A percentile compares a stretch with the other conserved stretches of the same genome.
These are phyloP conservation scores for Drosophila ogumai DNA, from an alignment of 1,140 invertebrate species.

Conservation along the genomic window DNA sequence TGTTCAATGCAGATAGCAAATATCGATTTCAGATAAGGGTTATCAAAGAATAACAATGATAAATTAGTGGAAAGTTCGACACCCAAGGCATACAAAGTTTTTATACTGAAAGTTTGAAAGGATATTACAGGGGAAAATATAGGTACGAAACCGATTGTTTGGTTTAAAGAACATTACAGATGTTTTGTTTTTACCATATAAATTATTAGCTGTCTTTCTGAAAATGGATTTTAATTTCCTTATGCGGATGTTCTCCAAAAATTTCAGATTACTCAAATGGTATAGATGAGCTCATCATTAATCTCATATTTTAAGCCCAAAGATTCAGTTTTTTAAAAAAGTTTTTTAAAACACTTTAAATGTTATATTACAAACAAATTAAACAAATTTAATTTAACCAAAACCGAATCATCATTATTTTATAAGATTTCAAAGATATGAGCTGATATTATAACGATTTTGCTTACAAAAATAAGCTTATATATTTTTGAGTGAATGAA, in stretches of 20 bases:
- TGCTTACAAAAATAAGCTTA: not conserved
- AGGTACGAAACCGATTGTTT: no score
- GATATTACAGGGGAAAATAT: not conserved
- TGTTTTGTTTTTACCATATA: no score
- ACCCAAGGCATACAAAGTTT: not conserved
- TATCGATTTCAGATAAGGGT: conserved; percentile 28
- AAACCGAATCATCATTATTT: not conserved
- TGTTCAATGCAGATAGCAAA: conserved; percentile 23
- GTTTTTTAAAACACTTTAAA: no score
- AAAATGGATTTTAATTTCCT: no score
- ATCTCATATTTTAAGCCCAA: no score
- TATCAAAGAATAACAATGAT: conserved; percentile 4
- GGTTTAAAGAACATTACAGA: no score
- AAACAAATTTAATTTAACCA: not conserved
- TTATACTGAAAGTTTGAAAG: not conserved
- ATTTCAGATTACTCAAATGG: not conserved
- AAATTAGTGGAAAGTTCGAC: conserved; percentile 4
- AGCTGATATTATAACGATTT: not conserved
- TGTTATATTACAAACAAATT: no score
- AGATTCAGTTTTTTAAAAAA: no score
- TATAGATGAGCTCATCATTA: not conserved
- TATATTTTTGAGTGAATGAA: not conserved
- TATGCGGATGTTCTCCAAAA: not conserved
- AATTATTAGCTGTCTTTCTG: no score
- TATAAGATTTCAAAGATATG: not conserved